Evolutionary conservation across 2,888 invertebrate genomes (phyloP), one percentile per base, ranked within the genome.

Genomic region (Nemotelus nigrinus): DNA sequence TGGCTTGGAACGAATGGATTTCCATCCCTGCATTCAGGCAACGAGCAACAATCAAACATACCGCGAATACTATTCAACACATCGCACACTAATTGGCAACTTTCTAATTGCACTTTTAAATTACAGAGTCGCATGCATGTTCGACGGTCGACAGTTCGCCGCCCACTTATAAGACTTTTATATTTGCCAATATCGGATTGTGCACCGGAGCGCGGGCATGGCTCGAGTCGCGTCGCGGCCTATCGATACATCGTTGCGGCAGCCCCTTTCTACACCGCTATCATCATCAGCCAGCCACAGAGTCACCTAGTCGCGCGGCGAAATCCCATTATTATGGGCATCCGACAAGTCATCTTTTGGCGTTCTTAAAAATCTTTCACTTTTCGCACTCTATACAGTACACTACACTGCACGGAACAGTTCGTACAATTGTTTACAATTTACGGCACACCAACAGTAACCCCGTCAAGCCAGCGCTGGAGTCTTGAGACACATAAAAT

Each of bases 11-110:
- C 43, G 2, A 5, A 25, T 57, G 57, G 10, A 57, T 57, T 57
- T 57, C 25, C 8, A 8, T 57, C 25, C 25, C 25, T 25, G 25
- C 43, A 3, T 39, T 63, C 43, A 5, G 8, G 39, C 43, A 43
- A 63, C 39, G 6, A 1, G 4, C 10, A 10, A 5, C 43, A 63
- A 39, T 43, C 63, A 43, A 63, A 43, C 63, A 63, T 70, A 70
- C 55, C 43, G 70, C 70, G 44, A 70, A 70, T 55, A 70, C 53
- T 70, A 55, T 70, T 70, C 55, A 70, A 70, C 70, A 70, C 70
- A 70, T 70, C 70, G 53, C 70, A 70, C 53, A 70, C 70, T 70
- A 70, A 70, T 70, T 70, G 70, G 70, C 70, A 70, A 70, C 70
- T 70, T 70, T 70, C 70, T 70, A 70, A 70, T 70, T 70, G 70